phyloP scores from a whole-genome alignment of 30 jellyfish, hydroid and myxozoan genomes.

The Cassiopea xamachana region DNA sequence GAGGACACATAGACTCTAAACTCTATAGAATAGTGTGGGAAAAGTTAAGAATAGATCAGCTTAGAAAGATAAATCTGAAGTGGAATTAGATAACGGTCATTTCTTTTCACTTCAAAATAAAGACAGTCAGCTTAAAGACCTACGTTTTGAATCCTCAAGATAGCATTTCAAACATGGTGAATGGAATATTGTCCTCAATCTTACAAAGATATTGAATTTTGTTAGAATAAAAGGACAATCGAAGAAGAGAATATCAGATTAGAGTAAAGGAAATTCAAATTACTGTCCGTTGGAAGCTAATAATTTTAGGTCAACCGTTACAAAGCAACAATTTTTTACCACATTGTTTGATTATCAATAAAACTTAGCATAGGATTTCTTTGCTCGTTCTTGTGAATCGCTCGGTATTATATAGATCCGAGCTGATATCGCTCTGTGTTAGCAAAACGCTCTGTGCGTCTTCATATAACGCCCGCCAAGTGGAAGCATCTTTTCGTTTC shows the following conservation, averaged over 20 bases:
- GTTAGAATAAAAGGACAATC: not conserved
- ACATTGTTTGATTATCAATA: slow-evolving; percentile 2
- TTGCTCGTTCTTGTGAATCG: not conserved
- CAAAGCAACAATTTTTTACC: slow-evolving; percentile 10
- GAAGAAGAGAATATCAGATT: not conserved
- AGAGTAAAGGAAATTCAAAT: slow-evolving; percentile 6
- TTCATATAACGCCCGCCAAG: too few species aligned
- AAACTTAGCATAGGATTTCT: not conserved
- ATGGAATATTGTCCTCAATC: slow-evolving; percentile 14
- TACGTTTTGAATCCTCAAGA: slow-evolving; percentile 47
- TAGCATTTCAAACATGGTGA: slow-evolving; percentile 40
- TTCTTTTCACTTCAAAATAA: slow-evolving; percentile 14
- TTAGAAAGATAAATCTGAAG: slow-evolving; percentile 29
- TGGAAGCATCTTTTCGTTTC: too few species aligned
- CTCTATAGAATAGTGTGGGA: slow-evolving; percentile 54
- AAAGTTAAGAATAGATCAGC: slow-evolving; percentile 47
- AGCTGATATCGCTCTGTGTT: not conserved
- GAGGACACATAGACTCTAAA: slow-evolving; percentile 3
- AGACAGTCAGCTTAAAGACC: slow-evolving; percentile 35
- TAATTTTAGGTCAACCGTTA: slow-evolving; percentile 14
- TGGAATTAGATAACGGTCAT: slow-evolving; percentile 44
- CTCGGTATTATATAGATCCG: not conserved
- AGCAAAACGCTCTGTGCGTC: not conserved
- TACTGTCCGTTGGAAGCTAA: slow-evolving; percentile 8
- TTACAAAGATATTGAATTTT: slow-evolving; percentile 3